Base-by-base conservation (phyloP, 2,797 vertebrate genomes). In the Onychomys torridus region DNA sequence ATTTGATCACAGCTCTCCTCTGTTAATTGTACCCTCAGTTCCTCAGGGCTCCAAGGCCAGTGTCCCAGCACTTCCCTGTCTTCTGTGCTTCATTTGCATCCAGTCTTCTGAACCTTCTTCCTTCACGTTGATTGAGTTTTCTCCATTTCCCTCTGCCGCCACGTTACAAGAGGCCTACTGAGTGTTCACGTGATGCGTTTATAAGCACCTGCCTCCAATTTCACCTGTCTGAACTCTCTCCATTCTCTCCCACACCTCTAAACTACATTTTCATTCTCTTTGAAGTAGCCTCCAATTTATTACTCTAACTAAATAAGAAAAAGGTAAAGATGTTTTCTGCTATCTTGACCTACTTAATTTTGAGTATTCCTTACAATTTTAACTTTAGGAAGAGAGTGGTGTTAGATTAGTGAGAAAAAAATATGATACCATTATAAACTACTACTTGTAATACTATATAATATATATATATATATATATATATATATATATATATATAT, bases 231-330 rank as follows among this genome's bases (percentile, higher is more conserved):
- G 59, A 96, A 93, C 46, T 79, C 95, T 57, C 87, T 46, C 25
- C 19, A 52, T 37, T 89, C 95, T 34, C 81, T 63, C 32, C n/a
- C 34, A n/a, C 12, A 75, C 27, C 61, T 69, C 34, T 23, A n/a
- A 21, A 19, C 65, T 37, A 86, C 21, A 81, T 34, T 69, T 90
- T 88, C 21, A 13, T 82, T 91, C 40, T 95, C 34, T 90, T 87
- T 90, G 77, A 90, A 97, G 93, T 63, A 77, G 34, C 63, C 40
- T 96, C n/a, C 16, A 94, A 67, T 12, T 92, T 61, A 90, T 55
- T 83, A 81, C 29, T 57, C 49, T 84, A 57, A 95, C 49, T 84
- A 57, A 95, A 75, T 85, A 92, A 79, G 16, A 89, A 79, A 75
- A 94, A 79, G 25, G 52, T 9, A 85, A 93, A 90, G 71, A 82